phyloP scores from a whole-genome alignment of 2,888 invertebrate genomes.

The Drosophila falleni region DNA sequence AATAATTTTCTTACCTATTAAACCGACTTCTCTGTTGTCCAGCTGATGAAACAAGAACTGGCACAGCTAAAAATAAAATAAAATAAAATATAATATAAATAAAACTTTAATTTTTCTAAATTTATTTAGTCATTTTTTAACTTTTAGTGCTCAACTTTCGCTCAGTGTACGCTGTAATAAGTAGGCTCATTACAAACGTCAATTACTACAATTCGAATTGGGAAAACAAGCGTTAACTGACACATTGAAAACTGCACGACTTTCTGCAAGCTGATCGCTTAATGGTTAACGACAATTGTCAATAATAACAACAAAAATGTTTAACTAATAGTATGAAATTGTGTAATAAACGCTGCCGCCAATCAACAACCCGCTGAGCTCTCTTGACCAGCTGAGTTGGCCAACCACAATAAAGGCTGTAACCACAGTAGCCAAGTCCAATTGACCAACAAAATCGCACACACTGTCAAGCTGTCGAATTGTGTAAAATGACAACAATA shows the following conservation, averaged over 20 bases:
- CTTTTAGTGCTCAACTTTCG: neutral
- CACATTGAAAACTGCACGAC: slow-evolving; percentile 59
- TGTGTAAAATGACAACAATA: slow-evolving; percentile 20
- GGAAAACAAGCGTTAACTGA: slow-evolving; percentile 40
- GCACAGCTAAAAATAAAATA: slow-evolving; percentile 22
- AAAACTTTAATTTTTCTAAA: neutral
- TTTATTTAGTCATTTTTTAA: neutral
- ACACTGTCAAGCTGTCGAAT: slow-evolving; percentile 58
- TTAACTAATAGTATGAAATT: slow-evolving; percentile 39
- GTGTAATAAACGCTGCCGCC: slow-evolving; percentile 32
- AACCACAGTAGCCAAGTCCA: slow-evolving; percentile 68
- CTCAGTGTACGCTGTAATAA: slow-evolving; percentile 23
- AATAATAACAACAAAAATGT: slow-evolving; percentile 14
- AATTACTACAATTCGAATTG: slow-evolving; percentile 45
- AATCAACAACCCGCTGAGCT: slow-evolving; percentile 23
- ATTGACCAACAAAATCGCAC: slow-evolving; percentile 43
- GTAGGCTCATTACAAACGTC: slow-evolving; percentile 33
- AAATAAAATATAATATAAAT: neutral
- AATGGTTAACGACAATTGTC: slow-evolving; percentile 58
- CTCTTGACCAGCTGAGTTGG: slow-evolving; percentile 14
- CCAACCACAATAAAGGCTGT: slow-evolving; percentile 20
- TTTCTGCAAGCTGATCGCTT: slow-evolving; percentile 47
- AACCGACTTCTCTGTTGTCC: neutral
- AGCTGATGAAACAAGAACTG: slow-evolving; percentile 25
- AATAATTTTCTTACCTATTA: slow-evolving; percentile 30